phyloP scores from a whole-genome alignment of 2,888 invertebrate genomes.

The Allygus modestus region DNA sequence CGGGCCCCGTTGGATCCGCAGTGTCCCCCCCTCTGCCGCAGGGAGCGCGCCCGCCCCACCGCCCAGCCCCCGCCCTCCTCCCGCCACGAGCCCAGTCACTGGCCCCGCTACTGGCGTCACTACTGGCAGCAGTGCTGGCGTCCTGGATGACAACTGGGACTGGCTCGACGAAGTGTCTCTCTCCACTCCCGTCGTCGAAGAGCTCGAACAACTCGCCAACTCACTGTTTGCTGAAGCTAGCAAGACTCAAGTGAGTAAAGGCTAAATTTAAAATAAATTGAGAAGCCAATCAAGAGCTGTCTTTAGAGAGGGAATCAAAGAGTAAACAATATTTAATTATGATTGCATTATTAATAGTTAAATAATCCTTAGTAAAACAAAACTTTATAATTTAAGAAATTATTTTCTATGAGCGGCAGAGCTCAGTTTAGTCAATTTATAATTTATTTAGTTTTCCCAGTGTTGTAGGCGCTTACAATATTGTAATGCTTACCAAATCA shows the following conservation, averaged over 20 bases:
- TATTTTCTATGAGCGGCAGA: too few species aligned
- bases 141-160: slow-evolving; percentile 89
- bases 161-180: slow-evolving; percentile 84
- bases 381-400: too few species aligned
- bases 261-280: slow-evolving; percentile 1
- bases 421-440: too few species aligned
- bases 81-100: neutral
- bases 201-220: slow-evolving; percentile 77
- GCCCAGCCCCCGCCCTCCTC: slow-evolving; percentile 75
- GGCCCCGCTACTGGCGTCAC: neutral
- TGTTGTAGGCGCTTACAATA: too few species aligned
- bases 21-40: slow-evolving; percentile 96
- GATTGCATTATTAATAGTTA: too few species aligned
- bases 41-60: slow-evolving; percentile 77
- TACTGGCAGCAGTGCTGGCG: slow-evolving; percentile 72
- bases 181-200: slow-evolving; percentile 77
- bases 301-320: too few species aligned
- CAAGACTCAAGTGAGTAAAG: slow-evolving; percentile 43
- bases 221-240: slow-evolving; percentile 66
- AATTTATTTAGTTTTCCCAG: too few species aligned
- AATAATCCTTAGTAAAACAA: too few species aligned
- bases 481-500: too few species aligned
- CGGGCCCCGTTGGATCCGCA: slow-evolving; percentile 81
- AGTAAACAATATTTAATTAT: too few species aligned
- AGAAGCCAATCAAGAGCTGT: too few species aligned